Percentiles rank a stretch among this genome's conserved stretches.
Evolutionary conservation across 2,888 invertebrate species (phyloP).

Genomic region (Sabellastarte sp.): DNA sequence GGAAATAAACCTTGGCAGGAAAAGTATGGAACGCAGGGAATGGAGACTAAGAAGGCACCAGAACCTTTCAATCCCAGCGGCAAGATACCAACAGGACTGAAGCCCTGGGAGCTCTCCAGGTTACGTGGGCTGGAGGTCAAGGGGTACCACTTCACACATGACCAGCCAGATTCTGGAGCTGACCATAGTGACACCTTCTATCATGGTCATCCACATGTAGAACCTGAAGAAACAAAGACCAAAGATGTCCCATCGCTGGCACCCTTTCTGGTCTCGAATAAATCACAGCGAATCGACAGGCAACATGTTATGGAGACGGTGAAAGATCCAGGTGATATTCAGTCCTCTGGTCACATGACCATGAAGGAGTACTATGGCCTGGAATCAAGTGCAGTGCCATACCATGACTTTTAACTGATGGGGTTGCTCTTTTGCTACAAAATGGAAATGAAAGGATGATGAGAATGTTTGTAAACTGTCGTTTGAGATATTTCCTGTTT

Average conservation of each 20-base stretch:
- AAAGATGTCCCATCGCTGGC: not conserved
- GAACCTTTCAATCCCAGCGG: not conserved
- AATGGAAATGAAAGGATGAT: too few species aligned
- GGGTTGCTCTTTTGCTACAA: too few species aligned
- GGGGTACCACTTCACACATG: conserved; percentile 2
- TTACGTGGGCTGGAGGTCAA: conserved; percentile 15
- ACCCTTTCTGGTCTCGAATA: not conserved
- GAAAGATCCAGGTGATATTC: too few species aligned
- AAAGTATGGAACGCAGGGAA: not conserved
- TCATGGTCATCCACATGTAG: not conserved
- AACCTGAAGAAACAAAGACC: not conserved
- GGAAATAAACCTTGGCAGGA: too few species aligned
- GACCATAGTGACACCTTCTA: not conserved
- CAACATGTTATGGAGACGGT: too few species aligned
- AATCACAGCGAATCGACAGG: not conserved
- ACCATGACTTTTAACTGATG: too few species aligned
- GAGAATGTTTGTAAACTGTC: too few species aligned
- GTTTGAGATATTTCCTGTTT: too few species aligned
- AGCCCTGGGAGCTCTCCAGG: conserved; percentile 14
- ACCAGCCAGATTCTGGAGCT: not conserved
- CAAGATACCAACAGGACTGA: not conserved
- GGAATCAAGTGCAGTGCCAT: too few species aligned
- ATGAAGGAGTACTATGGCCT: too few species aligned
- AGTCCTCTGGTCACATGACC: too few species aligned
- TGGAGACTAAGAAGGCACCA: not conserved